Percentiles rank a stretch among this genome's conserved stretches.
Evolutionary conservation across 2,113 vertebrate genomes (phyloP).

Genomic region (Pteropus alecto): DNA sequence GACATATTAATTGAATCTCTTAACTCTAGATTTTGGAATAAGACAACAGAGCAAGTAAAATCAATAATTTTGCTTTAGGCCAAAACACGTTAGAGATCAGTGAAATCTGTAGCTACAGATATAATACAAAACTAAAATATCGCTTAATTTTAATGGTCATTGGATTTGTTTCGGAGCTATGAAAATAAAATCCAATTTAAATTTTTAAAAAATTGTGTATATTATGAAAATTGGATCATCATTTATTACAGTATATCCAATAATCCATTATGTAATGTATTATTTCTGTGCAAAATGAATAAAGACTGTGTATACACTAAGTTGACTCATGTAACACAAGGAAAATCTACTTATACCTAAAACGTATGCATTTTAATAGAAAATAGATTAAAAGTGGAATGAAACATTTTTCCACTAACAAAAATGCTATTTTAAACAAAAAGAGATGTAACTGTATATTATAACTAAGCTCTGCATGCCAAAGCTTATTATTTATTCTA

Average conservation of each 20-base stretch:
- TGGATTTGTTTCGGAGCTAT: neutral
- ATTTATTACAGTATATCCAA: neutral
- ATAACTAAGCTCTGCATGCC: neutral
- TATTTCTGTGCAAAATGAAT: constrained; percentile 37
- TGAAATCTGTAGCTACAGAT: neutral
- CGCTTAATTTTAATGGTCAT: neutral
- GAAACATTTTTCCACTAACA: neutral
- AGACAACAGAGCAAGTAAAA: neutral
- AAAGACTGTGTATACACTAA: neutral
- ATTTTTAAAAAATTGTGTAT: neutral
- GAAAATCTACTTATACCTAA: neutral
- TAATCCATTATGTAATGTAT: neutral
- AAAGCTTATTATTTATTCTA: neutral
- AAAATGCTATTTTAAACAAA: constrained; percentile 33
- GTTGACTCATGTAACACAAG: neutral
- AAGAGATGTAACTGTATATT: neutral
- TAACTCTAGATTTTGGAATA: neutral
- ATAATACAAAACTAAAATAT: neutral
- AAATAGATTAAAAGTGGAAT: neutral
- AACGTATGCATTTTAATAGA: constrained; percentile 41
- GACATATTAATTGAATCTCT: neutral
- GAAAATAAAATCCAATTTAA: neutral
- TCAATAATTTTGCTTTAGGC: neutral
- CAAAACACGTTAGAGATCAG: neutral
- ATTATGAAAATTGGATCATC: neutral